These are phyloP conservation scores for Embidobia sp. DNA, from an alignment of 2,888 invertebrate species.

Conservation along the genomic window DNA sequence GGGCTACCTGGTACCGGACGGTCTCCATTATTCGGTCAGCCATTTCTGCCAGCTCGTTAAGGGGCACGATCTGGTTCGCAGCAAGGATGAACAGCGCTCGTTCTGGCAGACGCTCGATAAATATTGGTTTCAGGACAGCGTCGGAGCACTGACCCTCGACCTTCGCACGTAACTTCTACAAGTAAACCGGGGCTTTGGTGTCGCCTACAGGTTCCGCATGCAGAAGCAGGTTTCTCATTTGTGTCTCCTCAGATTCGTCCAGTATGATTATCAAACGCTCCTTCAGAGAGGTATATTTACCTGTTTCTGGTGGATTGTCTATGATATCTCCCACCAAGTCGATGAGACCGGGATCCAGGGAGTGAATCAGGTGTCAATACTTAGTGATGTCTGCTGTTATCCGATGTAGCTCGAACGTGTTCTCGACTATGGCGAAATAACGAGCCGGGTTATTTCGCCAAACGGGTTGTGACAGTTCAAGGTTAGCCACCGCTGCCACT, in stretches of 20 bases:
- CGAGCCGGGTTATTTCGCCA: conserved; percentile 1
- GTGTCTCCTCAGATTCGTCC: background rate
- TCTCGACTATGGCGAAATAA: conserved; percentile 16
- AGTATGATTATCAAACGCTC: background rate
- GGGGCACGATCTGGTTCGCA: no score
- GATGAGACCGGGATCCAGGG: conserved; percentile 9
- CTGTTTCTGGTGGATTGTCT: background rate
- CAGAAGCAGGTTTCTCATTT: conserved; percentile 15
- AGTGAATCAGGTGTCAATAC: conserved; percentile 2
- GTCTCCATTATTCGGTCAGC: no score
- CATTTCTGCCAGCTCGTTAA: no score
- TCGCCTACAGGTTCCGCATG: conserved; percentile 10
- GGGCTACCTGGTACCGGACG: no score
- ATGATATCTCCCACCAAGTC: conserved; percentile 29
- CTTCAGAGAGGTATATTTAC: conserved; percentile 23
- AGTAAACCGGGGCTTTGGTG: background rate
- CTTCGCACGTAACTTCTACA: no score
- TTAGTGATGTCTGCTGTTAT: conserved; percentile 9
- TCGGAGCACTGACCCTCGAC: no score
- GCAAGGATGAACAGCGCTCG: background rate
- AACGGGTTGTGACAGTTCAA: conserved; percentile 1
- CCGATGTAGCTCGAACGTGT: conserved; percentile 3
- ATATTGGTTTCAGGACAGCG: no score
- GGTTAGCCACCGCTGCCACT: no score
- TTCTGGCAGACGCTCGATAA: no score